Evolutionary conservation across 2,797 vertebrate species (phyloP), one percentile per base, ranked within the genome.

Genomic region (Loris lydekkerianus): DNA sequence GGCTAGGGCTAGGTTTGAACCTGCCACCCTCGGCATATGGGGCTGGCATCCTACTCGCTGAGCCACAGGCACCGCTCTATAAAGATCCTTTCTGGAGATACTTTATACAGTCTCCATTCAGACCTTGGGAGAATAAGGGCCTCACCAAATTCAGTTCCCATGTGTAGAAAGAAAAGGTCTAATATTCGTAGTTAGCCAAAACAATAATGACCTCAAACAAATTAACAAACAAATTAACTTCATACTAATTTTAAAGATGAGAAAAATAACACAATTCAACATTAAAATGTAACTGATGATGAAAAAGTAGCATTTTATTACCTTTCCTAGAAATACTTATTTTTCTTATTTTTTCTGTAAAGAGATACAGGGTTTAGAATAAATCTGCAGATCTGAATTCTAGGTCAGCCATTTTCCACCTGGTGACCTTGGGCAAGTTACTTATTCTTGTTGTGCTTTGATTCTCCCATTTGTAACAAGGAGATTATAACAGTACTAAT

Each of bases 221-320:
- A 63, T n/a, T 23, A 72, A 70, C 58, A 25, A 29, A 82, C 77
- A 56, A 80, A 63, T n/a, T 23, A 72, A 70, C 5, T 3, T 5
- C 31, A 56, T 23, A 25, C 53, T 34, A 75, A 75, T 43, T 94
- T 86, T 89, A 86, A 43, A 80, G 56, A 86, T 83, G 53, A 87
- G 14, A 25, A 56, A 91, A 60, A 37, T 25, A 80, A 34, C 25
- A 83, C 34, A 92, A 72, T 31, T 80, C 67, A 90, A 61, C 15
- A 83, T 53, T 86, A 82, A 85, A 60, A 82, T 3, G 37, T 34
- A 78, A 40, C 53, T 15, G 1, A 34, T 77, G 46, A 90, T 90
- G 17, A 34, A 56, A 93, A 75, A 46, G 15, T 60, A 31, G 8
- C 18, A 69, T 37, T 86, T 82, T 81, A 56, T n/a, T 77, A 53